These are phyloP conservation scores for Achatina immaculata DNA, from an alignment of 1,140 invertebrate species.

Conservation along the genomic window DNA sequence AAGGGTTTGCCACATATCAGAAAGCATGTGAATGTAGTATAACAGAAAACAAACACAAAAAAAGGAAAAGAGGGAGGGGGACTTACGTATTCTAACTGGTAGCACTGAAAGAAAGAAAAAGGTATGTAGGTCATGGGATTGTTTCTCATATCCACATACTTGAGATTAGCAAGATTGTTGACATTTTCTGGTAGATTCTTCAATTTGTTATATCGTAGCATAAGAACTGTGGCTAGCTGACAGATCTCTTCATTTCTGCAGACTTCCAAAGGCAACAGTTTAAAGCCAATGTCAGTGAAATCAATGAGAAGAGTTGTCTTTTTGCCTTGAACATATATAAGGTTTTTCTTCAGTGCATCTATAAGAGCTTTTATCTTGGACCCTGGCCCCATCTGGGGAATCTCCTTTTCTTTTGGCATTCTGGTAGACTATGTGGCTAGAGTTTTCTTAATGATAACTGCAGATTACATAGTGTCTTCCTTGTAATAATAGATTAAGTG, in stretches of 20 bases:
- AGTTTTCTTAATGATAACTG: too few species aligned
- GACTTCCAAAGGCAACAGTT: not conserved
- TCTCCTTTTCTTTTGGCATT: not conserved
- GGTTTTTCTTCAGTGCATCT: constrained; percentile 39
- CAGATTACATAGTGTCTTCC: too few species aligned
- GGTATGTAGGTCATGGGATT: not conserved
- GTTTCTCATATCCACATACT: not conserved
- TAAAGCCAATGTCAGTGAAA: not conserved
- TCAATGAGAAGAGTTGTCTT: not conserved
- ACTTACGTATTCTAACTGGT: not conserved
- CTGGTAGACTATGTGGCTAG: too few species aligned
- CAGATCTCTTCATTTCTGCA: constrained; percentile 6
- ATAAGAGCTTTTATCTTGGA: constrained; percentile 27
- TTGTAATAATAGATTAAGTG: too few species aligned
- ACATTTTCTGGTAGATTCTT: not conserved
- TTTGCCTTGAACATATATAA: constrained; percentile 46
- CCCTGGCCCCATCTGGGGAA: constrained; percentile 55
- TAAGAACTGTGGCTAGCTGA: not conserved
- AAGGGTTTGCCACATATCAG: too few species aligned
- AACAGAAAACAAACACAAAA: too few species aligned
- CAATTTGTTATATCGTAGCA: not conserved
- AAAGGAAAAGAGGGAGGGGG: too few species aligned
- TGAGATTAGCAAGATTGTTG: not conserved
- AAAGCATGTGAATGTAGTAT: too few species aligned
- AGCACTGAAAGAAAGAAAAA: not conserved